These are phyloP conservation scores for Atractosteus spatula DNA, from an alignment of 2,113 vertebrate genomes.

Conservation along the genomic window DNA sequence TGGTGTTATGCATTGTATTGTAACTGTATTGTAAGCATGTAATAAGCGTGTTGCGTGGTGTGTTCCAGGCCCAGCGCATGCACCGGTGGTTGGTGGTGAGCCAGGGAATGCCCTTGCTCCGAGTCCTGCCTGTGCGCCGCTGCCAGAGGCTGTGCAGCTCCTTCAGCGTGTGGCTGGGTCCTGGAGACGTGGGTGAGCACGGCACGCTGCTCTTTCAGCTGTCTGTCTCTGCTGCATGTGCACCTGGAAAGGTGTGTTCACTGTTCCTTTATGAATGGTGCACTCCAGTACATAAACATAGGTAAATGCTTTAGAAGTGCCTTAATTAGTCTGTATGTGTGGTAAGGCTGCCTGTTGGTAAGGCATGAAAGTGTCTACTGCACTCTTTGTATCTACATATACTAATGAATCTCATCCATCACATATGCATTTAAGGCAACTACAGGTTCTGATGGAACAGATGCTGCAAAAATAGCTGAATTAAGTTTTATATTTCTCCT, in stretches of 20 bases:
- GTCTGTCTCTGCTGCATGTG: not conserved
- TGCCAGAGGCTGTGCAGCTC: slow-evolving; percentile 67
- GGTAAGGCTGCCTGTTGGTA: no score
- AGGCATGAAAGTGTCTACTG: no score
- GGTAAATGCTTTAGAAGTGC: no score
- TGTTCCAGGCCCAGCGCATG: slow-evolving; percentile 51
- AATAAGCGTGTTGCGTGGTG: slow-evolving; percentile 8
- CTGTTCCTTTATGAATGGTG: not conserved
- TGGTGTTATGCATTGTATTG: not conserved
- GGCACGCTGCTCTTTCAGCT: not conserved
- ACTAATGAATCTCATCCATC: no score
- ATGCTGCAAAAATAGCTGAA: no score
- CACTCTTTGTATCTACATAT: no score
- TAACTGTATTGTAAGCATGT: not conserved
- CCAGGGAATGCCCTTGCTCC: slow-evolving; percentile 53
- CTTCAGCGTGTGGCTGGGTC: slow-evolving; percentile 63
- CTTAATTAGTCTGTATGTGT: no score
- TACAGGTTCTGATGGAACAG: no score
- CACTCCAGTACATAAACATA: not conserved
- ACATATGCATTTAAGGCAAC: no score
- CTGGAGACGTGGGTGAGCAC: slow-evolving; percentile 63
- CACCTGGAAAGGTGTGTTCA: not conserved
- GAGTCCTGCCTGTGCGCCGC: slow-evolving; percentile 55
- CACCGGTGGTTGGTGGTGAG: slow-evolving; percentile 65
- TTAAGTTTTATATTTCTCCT: no score